Percentiles rank a stretch among this genome's conserved stretches.
Evolutionary conservation across 2,797 vertebrate species (phyloP).

Genomic region (Spondyliosoma cantharus): DNA sequence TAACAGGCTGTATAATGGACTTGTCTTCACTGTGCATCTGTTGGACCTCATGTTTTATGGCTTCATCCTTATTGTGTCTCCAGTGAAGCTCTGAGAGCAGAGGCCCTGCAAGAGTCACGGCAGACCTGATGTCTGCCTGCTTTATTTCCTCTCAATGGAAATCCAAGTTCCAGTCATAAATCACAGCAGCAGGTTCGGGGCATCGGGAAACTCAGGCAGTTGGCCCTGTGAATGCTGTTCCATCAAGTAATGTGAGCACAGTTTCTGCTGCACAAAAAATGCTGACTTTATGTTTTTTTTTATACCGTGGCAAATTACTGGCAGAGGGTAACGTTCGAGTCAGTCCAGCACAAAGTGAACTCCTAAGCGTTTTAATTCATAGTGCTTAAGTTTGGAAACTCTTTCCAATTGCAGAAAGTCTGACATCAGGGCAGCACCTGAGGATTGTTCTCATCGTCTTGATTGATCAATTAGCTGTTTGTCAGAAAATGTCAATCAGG

Average conservation of each 20-base stretch:
- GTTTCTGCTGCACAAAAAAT: neutral
- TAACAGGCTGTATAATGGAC: slow-evolving; percentile 78
- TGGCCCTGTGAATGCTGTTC: neutral
- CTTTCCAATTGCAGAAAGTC: too few relatives aligned
- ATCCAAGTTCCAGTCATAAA: slow-evolving; percentile 45
- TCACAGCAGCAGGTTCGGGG: slow-evolving; percentile 4
- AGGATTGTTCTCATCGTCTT: too few relatives aligned
- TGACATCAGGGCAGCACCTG: too few relatives aligned
- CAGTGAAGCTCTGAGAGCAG: slow-evolving; percentile 51
- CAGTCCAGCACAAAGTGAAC: neutral
- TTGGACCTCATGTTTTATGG: slow-evolving; percentile 77
- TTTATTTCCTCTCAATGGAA: slow-evolving; percentile 53
- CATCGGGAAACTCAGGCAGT: neutral
- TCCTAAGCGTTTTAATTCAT: neutral
- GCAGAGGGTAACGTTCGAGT: neutral
- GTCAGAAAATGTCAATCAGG: too few relatives aligned
- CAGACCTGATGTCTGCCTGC: slow-evolving; percentile 44
- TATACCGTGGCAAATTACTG: neutral
- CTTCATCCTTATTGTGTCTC: slow-evolving; percentile 66
- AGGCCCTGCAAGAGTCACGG: slow-evolving; percentile 34
- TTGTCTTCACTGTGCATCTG: slow-evolving; percentile 76
- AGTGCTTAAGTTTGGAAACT: too few relatives aligned
- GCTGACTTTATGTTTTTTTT: neutral
- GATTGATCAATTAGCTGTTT: too few relatives aligned
- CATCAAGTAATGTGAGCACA: neutral